Base-by-base conservation (phyloP, 2,797 vertebrate genomes). In the Myoxocephalus aenaeus region DNA sequence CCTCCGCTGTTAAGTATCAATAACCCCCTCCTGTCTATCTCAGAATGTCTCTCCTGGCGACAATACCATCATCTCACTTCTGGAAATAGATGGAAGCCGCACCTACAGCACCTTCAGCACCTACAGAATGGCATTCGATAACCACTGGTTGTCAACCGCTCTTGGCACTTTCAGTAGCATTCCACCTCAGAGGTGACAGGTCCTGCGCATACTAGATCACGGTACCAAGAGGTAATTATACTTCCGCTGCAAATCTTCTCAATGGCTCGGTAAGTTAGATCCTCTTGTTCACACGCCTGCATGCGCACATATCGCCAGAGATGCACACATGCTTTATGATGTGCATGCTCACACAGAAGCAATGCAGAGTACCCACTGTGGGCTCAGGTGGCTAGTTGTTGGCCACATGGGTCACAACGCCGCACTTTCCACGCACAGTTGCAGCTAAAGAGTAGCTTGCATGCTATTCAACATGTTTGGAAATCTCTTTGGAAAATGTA, bases 371-470 rank as follows among this genome's bases (percentile, higher is more conserved):
- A 57, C 71, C 74, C 17, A n/a, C 77, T 80, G 78, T 65, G 87
- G 81, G 84, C 83, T 90, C 90, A 93, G 90, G 71, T 91, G 91
- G 84, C 77, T 83, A 81, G 79, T 72, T 71, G 86, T 86, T 83
- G 40, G 51, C 34, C 86, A 70, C 85, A 85, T 75, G 83, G 78
- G 82, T 81, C 75, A 71, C 57, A n/a, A 20, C 3, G 1, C 7
- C 13, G 12, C 5, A 50, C 53, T 62, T 65, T 40, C 9, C 14
- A 72, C 1, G 70, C 83, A 69, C 13, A 61, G 44, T 14, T 82
- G 67, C 70, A 53, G 54, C 66, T 69, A 22, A 40, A 38, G 1
- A 65, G 50, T 15, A 11, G 27, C n/a, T 70, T n/a, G 51, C 74
- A 51, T 62, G 64, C 17, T 42, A 64, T 73, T 65, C 68, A 22